Evolutionary conservation across 1,140 invertebrate species (phyloP).

Genomic region (Cydia pomonella): DNA sequence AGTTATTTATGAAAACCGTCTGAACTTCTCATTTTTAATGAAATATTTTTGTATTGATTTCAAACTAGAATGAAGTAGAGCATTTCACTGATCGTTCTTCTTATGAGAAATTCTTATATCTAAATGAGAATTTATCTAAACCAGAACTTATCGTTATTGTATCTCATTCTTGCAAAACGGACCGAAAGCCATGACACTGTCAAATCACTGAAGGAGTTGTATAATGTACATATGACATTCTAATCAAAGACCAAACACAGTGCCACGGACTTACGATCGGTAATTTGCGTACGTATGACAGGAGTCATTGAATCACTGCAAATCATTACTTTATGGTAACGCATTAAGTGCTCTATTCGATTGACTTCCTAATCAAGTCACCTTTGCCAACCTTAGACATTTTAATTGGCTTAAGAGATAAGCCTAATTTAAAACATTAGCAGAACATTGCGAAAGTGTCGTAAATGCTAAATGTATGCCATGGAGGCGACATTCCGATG

Average conservation of each 20-base stretch:
- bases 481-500: too few relatives aligned
- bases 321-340: background rate
- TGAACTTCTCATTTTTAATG: too few relatives aligned
- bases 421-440: constrained; percentile 16
- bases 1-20: too few relatives aligned
- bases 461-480: background rate
- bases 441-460: constrained; percentile 12
- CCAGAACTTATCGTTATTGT: too few relatives aligned
- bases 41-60: too few relatives aligned
- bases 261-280: background rate
- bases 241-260: background rate
- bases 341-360: background rate
- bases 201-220: background rate
- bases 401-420: constrained; percentile 1
- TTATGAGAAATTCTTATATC: too few relatives aligned
- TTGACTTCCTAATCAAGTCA: background rate
- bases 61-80: too few relatives aligned
- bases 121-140: too few relatives aligned
- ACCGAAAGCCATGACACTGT: background rate
- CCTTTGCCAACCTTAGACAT: constrained; percentile 14
- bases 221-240: background rate
- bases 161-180: too few relatives aligned
- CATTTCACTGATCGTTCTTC: too few relatives aligned
- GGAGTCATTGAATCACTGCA: background rate
- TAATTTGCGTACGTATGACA: background rate